A percentile compares a stretch with the other conserved stretches of the same genome.
Conservation (phyloP, 23 tunicate genomes). For the Styela clava region DNA sequence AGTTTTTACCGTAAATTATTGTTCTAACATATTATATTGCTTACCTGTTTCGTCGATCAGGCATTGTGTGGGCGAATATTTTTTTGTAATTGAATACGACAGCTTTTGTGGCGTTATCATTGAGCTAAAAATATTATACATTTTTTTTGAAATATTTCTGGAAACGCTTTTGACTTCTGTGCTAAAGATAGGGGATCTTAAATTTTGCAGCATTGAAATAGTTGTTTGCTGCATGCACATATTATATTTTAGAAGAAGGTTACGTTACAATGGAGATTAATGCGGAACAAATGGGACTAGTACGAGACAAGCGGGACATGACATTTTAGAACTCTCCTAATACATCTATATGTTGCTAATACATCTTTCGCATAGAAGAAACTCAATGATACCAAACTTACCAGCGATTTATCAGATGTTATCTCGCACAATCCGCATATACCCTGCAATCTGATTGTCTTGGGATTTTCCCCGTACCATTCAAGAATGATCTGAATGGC, state of each 20-base stretch:
- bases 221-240: too few species aligned
- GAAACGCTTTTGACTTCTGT: too few species aligned
- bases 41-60: background rate
- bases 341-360: background rate
- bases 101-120: background rate
- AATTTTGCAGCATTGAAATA: background rate
- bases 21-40: too few species aligned
- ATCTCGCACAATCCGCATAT: background rate
- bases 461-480: conserved; percentile 4
- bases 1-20: too few species aligned
- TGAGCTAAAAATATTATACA: background rate
- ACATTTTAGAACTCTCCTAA: background rate
- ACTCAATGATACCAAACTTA: too few species aligned
- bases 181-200: too few species aligned
- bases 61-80: background rate
- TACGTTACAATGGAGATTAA: background rate
- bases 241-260: background rate
- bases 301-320: background rate
- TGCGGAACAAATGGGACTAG: background rate
- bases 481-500: background rate
- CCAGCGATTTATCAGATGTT: background rate
- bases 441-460: background rate
- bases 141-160: background rate
- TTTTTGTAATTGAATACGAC: conserved; percentile 1
- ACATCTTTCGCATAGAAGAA: too few species aligned